Conservation (phyloP, 2,797 vertebrate genomes). For the Pseudochirops cupreus region DNA sequence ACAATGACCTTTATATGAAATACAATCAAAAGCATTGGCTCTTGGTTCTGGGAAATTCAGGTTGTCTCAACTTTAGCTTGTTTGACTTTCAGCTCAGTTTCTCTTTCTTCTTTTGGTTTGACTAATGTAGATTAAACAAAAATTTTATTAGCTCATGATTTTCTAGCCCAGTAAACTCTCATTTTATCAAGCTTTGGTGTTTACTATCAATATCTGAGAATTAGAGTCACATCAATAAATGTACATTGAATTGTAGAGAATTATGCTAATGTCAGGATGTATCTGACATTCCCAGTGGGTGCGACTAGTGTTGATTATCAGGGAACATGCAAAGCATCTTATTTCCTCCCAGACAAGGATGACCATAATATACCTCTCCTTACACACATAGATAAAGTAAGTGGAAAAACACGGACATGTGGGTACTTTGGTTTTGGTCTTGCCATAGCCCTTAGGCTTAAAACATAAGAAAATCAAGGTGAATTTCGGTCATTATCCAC, state of each 20-base stretch:
- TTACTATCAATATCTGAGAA: neutral
- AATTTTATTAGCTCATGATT: neutral
- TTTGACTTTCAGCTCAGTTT: neutral
- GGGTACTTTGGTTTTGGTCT: too few relatives aligned
- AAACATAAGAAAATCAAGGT: neutral
- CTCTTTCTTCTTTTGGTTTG: conserved; percentile 5
- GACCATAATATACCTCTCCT: neutral
- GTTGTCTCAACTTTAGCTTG: neutral
- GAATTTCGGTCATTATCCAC: neutral
- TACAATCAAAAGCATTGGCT: neutral
- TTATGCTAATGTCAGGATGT: neutral
- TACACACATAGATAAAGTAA: neutral
- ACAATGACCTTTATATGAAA: neutral
- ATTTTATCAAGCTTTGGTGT: neutral
- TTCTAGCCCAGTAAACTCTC: neutral
- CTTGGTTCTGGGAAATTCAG: neutral
- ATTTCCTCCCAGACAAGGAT: neutral
- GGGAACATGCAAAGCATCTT: neutral
- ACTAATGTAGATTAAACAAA: conserved; percentile 3
- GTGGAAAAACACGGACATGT: too few relatives aligned
- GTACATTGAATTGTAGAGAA: neutral
- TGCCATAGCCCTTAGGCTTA: neutral
- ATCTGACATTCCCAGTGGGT: too few relatives aligned
- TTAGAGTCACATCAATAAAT: neutral
- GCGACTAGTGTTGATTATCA: neutral